A percentile compares a stretch with the other conserved stretches of the same genome.
phyloP scores from a whole-genome alignment of 2,797 vertebrate species.

The Ispidina picta region DNA sequence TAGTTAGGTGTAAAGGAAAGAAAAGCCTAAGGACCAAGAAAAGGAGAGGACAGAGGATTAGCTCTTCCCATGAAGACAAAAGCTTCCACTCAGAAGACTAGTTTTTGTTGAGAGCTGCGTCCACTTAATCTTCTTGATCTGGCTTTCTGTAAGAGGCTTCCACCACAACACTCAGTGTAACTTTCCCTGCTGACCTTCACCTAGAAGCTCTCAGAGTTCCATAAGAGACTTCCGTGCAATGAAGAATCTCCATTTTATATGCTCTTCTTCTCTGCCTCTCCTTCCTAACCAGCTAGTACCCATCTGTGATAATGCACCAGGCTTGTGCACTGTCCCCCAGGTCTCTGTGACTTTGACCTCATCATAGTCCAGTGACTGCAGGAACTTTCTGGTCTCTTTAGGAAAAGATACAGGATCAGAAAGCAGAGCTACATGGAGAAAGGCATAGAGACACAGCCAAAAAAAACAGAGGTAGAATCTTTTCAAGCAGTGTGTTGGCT shows the following conservation, averaged over 20 bases:
- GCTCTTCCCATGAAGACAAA: neutral
- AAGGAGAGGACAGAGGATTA: neutral
- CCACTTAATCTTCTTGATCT: neutral
- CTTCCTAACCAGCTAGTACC: neutral
- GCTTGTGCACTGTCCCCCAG: too few relatives aligned
- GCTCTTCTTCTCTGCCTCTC: neutral
- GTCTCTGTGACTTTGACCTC: neutral
- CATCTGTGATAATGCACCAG: neutral
- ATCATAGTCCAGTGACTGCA: neutral
- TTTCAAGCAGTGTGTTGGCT: neutral
- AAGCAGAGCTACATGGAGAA: neutral
- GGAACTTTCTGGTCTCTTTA: neutral
- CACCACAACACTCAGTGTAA: neutral
- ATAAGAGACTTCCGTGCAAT: neutral
- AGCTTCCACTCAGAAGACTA: neutral
- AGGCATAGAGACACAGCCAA: neutral
- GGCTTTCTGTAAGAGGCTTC: neutral
- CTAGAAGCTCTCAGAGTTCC: neutral
- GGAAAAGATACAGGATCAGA: fast-evolving
- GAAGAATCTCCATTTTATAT: neutral
- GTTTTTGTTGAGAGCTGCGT: neutral
- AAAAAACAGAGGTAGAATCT: neutral
- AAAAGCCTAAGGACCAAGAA: neutral
- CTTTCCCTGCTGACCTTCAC: neutral
- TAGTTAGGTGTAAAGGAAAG: neutral